Base-by-base conservation (phyloP, 2,113 vertebrate genomes). In the Urocolius indicus region DNA sequence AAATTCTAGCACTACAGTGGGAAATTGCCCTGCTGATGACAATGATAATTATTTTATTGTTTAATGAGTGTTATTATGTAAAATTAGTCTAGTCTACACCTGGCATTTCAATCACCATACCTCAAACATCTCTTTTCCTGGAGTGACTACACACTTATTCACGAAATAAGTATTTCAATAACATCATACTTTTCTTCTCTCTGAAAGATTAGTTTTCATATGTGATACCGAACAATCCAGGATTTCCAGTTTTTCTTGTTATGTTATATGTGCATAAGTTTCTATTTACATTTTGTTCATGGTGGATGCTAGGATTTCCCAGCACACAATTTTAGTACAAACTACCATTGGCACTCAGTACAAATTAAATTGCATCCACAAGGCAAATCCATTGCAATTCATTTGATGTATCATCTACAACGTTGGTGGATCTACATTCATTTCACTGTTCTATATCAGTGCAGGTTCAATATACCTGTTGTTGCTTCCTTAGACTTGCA, bases 31-130 rank as follows among this genome's bases (percentile, higher is more conserved):
- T 90, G 61, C 17, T 84, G 32, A 43, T 95, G 88, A 62, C 36
- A 81, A 69, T 54, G 61, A 91, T 90, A 52, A 65, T 94, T 0
- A 27, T 74, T 95, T 94, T 68, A 41, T 90, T 74, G 51, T 89
- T 92, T 96, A 79, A 76, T 93, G 32, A 84, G 71, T n/a, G 45
- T 5, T 77, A 52, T 71, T 81, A 69, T 24, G n/a, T 77, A 65
- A 84, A 92, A 45, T 67, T 5, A 83, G 21, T 23, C 48, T 45
- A 51, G 21, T 36, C 89, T 71, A 89, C 80, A 96, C 38, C 82
- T 91, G 67, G 43, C 66, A 48, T 93, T 90, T 95, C 45, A 82
- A 61, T 93, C 85, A 95, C 58, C 75, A 55, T 46, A 41, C 43
- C 89, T 95, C 41, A 91, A 79, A 51, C 63, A 91, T 45, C 21